These are phyloP conservation scores for Hydrozoanthus gracilis DNA, from an alignment of 92 coral and sea anemone genomes.

Conservation along the genomic window DNA sequence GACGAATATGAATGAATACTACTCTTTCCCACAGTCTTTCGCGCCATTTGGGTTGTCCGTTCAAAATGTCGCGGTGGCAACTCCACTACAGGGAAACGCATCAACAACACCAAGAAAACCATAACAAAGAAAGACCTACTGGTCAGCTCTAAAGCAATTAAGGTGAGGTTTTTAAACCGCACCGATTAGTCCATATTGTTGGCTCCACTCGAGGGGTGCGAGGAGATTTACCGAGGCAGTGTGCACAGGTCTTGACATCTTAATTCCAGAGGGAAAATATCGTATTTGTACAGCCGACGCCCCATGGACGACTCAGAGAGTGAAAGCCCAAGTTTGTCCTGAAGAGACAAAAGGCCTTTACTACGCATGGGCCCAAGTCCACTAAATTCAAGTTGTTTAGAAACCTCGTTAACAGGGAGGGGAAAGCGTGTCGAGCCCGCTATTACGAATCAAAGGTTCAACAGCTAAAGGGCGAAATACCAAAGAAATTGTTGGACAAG, in stretches of 20 bases:
- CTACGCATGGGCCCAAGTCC: constrained; percentile 10
- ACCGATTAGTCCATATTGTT: constrained; percentile 21
- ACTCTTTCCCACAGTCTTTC: too few relatives aligned
- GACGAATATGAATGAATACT: too few relatives aligned
- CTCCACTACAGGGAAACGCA: too few relatives aligned
- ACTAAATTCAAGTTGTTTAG: constrained; percentile 36
- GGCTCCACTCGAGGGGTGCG: constrained; percentile 17
- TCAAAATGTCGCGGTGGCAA: too few relatives aligned
- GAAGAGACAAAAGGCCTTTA: constrained; percentile 43
- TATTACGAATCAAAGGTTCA: constrained; percentile 49
- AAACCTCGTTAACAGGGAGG: constrained; percentile 47
- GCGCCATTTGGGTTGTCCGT: too few relatives aligned
- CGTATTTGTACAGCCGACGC: constrained; percentile 31
- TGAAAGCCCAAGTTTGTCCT: constrained; percentile 43
- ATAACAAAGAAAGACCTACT: not conserved
- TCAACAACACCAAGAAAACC: too few relatives aligned
- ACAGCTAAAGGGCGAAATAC: constrained; percentile 25
- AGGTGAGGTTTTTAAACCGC: not conserved
- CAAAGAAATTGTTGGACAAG: not conserved
- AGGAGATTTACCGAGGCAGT: constrained; percentile 40
- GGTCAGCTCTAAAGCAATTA: not conserved
- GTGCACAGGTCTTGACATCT: constrained; percentile 36
- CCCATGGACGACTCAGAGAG: constrained; percentile 45
- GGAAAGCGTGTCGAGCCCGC: constrained; percentile 46
- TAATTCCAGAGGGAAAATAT: constrained; percentile 29